Conservation (phyloP, 2,888 invertebrate species). For the Metallyticus violacea region DNA sequence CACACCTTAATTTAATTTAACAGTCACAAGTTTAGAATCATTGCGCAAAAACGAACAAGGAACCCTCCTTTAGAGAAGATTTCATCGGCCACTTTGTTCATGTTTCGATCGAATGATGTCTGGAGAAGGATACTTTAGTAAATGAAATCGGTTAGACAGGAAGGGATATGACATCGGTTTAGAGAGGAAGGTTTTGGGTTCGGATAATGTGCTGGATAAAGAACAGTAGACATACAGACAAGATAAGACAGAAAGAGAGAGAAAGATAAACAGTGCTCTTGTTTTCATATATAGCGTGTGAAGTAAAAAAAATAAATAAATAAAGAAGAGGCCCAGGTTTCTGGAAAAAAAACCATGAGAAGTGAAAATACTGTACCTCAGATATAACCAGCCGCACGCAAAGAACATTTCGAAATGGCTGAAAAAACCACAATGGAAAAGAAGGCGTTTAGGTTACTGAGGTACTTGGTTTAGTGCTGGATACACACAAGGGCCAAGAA, state of each 20-base stretch:
- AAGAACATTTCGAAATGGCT: constrained; percentile 80
- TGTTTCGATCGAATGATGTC: not conserved
- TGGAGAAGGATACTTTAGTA: not conserved
- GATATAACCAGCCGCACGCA: constrained; percentile 82
- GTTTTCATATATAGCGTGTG: not conserved
- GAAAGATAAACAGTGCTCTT: constrained; percentile 4
- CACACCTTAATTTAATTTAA: too few species aligned
- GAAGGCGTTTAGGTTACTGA: constrained; percentile 31
- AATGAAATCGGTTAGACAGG: not conserved
- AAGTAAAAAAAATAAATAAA: constrained; percentile 23
- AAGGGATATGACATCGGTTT: not conserved
- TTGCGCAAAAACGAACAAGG: not conserved
- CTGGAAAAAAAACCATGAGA: constrained; percentile 28
- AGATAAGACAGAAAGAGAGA: not conserved
- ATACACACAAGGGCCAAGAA: not conserved
- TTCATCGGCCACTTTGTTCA: not conserved
- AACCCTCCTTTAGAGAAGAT: not conserved
- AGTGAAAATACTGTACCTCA: constrained; percentile 63
- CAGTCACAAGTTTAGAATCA: too few species aligned
- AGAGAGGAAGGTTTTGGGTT: not conserved
- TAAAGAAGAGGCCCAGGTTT: constrained; percentile 23
- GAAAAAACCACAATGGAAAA: constrained; percentile 50
- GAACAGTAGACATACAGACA: not conserved
- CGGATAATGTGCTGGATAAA: not conserved
- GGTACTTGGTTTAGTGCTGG: not conserved